Evolutionary conservation across 2,888 invertebrate species (phyloP).

Genomic region (Ernsta delagoae): DNA sequence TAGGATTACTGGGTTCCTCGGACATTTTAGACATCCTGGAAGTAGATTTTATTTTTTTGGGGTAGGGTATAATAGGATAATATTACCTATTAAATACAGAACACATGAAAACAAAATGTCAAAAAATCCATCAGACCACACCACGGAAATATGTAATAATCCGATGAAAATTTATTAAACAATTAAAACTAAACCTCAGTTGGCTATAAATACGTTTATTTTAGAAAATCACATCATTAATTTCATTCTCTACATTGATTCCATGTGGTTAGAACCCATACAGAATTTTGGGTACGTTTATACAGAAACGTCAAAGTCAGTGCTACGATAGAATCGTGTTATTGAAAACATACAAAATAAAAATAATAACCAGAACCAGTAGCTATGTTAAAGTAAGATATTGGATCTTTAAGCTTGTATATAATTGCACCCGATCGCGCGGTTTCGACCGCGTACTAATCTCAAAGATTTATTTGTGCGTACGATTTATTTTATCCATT

Average conservation of each 20-base stretch:
- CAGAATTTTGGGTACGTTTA: neutral
- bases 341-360: too few species aligned
- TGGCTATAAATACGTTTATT: conserved; percentile 4
- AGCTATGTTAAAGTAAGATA: neutral
- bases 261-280: neutral
- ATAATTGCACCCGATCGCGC: neutral
- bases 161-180: too few species aligned
- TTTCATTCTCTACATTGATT: neutral
- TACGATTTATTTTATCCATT: neutral
- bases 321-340: too few species aligned
- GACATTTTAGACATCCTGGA: too few species aligned
- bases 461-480: conserved; percentile 3
- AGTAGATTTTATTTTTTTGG: too few species aligned
- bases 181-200: conserved; percentile 4
- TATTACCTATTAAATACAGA: too few species aligned
- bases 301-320: neutral
- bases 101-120: too few species aligned
- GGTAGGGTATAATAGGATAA: too few species aligned
- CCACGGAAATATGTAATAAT: too few species aligned
- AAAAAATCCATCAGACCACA: too few species aligned
- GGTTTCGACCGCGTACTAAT: neutral
- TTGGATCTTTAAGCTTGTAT: too few species aligned
- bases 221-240: conserved; percentile 4
- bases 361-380: neutral
- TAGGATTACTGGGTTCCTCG: too few species aligned